Percentiles rank a stretch among this genome's conserved stretches.
These are phyloP conservation scores for Latrodectus elegans DNA, from an alignment of 2,888 invertebrate species.

Conservation along the genomic window DNA sequence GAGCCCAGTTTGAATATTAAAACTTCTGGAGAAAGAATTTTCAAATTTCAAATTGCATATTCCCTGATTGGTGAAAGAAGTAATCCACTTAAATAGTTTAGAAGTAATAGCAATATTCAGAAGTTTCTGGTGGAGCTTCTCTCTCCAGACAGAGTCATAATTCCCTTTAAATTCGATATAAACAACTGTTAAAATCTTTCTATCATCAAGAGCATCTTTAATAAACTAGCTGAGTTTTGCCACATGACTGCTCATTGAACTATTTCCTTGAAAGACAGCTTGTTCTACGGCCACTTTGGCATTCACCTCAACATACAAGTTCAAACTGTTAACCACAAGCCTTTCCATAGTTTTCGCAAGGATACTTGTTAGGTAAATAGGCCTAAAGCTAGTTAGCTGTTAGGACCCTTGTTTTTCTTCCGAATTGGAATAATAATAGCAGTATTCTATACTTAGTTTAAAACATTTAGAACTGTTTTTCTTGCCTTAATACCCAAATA, in stretches of 20 bases:
- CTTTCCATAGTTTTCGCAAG: no score
- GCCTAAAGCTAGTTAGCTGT: no score
- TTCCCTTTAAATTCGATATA: not conserved
- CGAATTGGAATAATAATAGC: no score
- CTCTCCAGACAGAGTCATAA: slow-evolving; percentile 16
- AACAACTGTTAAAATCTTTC: not conserved
- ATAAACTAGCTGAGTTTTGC: not conserved
- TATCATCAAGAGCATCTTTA: not conserved
- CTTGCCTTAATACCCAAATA: no score
- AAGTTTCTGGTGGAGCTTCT: not conserved
- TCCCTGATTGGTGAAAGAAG: not conserved
- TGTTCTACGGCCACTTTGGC: not conserved
- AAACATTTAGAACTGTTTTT: no score
- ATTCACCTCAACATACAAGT: not conserved
- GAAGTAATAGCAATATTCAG: not conserved
- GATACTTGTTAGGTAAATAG: no score
- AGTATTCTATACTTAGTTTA: no score
- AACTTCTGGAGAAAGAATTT: not conserved
- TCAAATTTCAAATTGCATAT: slow-evolving; percentile 2
- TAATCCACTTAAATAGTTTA: slow-evolving; percentile 11
- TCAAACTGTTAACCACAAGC: no score
- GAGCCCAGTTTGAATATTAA: not conserved
- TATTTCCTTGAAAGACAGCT: not conserved
- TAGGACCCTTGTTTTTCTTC: no score
- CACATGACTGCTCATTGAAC: not conserved